Base-by-base conservation (phyloP, 2,888 invertebrate species). In the Cryptus viduatorius region DNA sequence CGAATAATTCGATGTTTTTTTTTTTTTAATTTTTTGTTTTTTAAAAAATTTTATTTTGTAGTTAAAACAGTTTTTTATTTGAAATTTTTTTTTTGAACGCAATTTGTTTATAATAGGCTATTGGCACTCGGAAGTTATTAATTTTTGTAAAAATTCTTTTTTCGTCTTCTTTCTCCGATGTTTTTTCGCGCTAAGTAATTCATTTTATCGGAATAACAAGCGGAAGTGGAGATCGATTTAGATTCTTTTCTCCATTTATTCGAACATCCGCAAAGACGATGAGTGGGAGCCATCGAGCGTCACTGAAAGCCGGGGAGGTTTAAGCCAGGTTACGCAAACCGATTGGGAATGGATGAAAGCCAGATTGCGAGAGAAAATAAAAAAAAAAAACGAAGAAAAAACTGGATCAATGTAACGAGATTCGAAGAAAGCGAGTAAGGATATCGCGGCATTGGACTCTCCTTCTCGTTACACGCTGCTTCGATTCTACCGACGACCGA, bases 341-440 rank as follows among this genome's bases (percentile, higher is more conserved):
- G 69, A 50, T 69, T 37, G 53, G 29, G 12, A 37, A n/a, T 10
- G 16, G 64, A 65, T 42, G 42, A 75, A 24, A 64, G 48, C 75
- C 16, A 37, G 24, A 73, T 65, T n/a, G 42, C 37, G 31, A 64
- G 8, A 42, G 37, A 65, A 16, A 65, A 29, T 31, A 29, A 44
- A 48, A 19, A 59, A 44, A 7, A 56, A 8, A 61, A 4, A 4
- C 19, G 14, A n/a, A 29, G 16, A 50, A 37, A 37, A 37, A 64
- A 19, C 48, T 64, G 64, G 48, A 31, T n/a, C 42, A 46, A 29
- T 48, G 64, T 75, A 75, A 75, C 50, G 48, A 61, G 50, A 48
- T 8, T 46, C 46, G 42, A 16, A 65, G 64, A 42, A 37, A 42
- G 42, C 64, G 42, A 65, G 37, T 16, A n/a, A 24, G 31, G 29